Evolutionary conservation across 1,140 invertebrate genomes (phyloP).

Genomic region (Bombus soroeensis): DNA sequence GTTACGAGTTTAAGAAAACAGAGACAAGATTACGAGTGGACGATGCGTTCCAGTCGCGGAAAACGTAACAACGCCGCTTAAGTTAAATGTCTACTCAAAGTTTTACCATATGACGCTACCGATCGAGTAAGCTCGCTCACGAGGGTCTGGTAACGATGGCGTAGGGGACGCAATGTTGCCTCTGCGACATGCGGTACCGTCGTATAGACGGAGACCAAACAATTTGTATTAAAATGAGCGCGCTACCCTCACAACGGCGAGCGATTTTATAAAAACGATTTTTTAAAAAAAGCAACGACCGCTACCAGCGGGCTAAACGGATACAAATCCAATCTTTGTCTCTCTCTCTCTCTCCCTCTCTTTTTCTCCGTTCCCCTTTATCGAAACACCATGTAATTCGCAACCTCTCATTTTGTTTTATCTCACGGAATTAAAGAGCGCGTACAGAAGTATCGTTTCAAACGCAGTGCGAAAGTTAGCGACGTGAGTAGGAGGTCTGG

Average conservation of each 20-base stretch:
- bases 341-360: too few species aligned
- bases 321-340: too few species aligned
- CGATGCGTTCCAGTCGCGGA: slow-evolving; percentile 5
- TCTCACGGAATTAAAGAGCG: not conserved
- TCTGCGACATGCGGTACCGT: slow-evolving; percentile 70
- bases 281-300: not conserved
- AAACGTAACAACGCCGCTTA: slow-evolving; percentile 25
- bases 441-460: not conserved
- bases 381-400: not conserved
- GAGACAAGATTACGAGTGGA: not conserved
- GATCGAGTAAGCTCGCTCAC: slow-evolving; percentile 56
- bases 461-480: not conserved
- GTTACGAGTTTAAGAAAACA: too few species aligned
- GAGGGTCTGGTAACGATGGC: slow-evolving; percentile 67
- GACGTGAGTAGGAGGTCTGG: not conserved
- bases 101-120: slow-evolving; percentile 68
- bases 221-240: slow-evolving; percentile 77
- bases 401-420: not conserved
- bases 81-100: slow-evolving; percentile 36
- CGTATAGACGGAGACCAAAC: slow-evolving; percentile 59
- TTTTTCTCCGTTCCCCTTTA: not conserved
- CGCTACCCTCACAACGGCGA: slow-evolving; percentile 41
- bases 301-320: too few species aligned
- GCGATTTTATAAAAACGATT: slow-evolving; percentile 52
- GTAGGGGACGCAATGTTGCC: slow-evolving; percentile 53